Percentiles rank a stretch among this genome's conserved stretches.
Evolutionary conservation across 1,140 invertebrate species (phyloP).

Genomic region (Ganaspis sp.): DNA sequence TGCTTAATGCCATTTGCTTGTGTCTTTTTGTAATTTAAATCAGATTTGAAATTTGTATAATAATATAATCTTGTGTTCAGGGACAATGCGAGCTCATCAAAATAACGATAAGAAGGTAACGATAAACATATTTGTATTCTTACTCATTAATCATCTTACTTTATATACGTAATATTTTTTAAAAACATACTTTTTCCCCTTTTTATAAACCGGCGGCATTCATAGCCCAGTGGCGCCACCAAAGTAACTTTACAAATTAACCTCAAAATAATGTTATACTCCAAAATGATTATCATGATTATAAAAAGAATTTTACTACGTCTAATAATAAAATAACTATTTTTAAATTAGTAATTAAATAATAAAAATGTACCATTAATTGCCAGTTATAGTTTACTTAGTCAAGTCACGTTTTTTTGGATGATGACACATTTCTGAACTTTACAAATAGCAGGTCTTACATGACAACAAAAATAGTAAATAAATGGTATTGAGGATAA

Average conservation of each 20-base stretch:
- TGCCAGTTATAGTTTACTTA: no score
- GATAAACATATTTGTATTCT: neutral
- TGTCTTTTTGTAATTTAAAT: neutral
- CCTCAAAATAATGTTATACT: conserved; percentile 23
- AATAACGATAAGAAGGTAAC: neutral
- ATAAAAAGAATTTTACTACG: neutral
- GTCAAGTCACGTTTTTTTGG: no score
- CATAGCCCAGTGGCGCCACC: neutral
- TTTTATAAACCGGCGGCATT: neutral
- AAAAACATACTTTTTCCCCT: neutral
- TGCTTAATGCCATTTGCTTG: no score
- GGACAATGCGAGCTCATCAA: neutral
- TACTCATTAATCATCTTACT: neutral
- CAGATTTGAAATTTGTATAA: neutral
- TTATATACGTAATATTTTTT: neutral
- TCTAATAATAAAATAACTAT: neutral
- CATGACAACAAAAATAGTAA: no score
- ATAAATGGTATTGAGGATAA: no score
- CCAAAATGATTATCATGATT: neutral
- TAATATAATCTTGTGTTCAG: conserved; percentile 16
- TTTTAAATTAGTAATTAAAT: no score
- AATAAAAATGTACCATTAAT: no score
- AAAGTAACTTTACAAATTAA: conserved; percentile 11
- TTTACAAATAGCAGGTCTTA: no score
- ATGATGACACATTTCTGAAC: no score